Evolutionary conservation across 2,888 invertebrate genomes (phyloP), one percentile per base, ranked within the genome.

Genomic region (Nomada fucata): DNA sequence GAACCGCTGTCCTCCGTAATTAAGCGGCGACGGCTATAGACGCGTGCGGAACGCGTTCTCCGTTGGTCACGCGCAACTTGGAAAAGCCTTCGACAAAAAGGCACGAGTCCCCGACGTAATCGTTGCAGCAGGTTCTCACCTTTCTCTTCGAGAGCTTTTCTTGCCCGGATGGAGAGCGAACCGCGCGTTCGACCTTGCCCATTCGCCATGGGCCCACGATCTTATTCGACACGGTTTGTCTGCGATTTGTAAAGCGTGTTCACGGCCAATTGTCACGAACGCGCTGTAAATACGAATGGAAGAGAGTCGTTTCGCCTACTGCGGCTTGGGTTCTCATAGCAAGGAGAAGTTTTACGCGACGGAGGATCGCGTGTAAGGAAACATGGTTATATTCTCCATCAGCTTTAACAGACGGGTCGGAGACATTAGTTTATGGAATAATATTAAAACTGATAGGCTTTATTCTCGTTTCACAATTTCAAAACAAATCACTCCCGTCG

Each of bases 141-240:
- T 69, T 57, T 79, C 64, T 70, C 52, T 26, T 50, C 13, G 47
- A 3, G 20, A 15, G 10, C 71, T 68, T 78, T 61, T 36, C 10
- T 7, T 10, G 36, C 36, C 36, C 36, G 36, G 36, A 36, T 36
- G 36, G 36, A 36, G 26, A 64, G 47, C 52, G 63, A 72, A 50
- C 63, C 57, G 68, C 68, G 23, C 47, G 64, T 52, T 52, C 78
- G 86, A 86, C 85, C 88, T 88, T 85, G 85, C 74, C 50, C 72
- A 59, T 71, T 65, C 74, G 44, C 74, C 15, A 11, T 20, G 11
- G 11, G 15, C 3, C 13, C 64, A 64, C 77, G 84, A 87, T 85
- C 79, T 61, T 70, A 72, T 81, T 83, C 26, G 26, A 50, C 42
- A 10, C 63, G 67, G 81, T 70, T 79, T 71, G 76, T 36, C 61